Conservation (phyloP, 2,797 vertebrate species). For the Aselliscus stoliczkanus region DNA sequence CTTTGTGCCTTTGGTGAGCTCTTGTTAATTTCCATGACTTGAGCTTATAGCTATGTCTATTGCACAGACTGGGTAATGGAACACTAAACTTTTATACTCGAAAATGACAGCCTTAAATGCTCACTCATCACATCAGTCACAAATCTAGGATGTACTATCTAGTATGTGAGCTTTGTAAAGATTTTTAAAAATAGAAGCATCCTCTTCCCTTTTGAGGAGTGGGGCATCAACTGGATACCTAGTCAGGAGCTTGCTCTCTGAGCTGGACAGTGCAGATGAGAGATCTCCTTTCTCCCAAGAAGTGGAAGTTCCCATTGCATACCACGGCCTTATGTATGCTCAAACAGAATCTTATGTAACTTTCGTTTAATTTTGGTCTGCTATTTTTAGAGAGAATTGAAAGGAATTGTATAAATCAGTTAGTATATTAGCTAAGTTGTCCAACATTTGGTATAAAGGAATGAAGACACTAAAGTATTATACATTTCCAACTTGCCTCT, state of each 20-base stretch:
- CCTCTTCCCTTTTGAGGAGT: conserved; percentile 24
- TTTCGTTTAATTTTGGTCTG: conserved; percentile 50
- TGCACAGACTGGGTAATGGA: conserved; percentile 71
- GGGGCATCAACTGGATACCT: conserved; percentile 25
- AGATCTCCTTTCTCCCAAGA: conserved; percentile 43
- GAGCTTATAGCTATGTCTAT: conserved; percentile 44
- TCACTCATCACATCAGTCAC: conserved; percentile 65
- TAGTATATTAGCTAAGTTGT: conserved; percentile 45
- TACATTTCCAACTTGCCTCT: conserved; percentile 59
- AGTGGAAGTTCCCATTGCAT: conserved; percentile 36
- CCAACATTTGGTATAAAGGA: conserved; percentile 54
- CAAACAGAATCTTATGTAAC: conserved; percentile 49
- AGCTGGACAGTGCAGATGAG: background rate
- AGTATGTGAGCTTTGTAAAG: conserved; percentile 69
- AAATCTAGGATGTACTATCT: conserved; percentile 64
- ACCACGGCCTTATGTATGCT: conserved; percentile 66
- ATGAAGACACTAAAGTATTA: conserved; percentile 69
- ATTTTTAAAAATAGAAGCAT: conserved; percentile 48
- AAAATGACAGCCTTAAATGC: conserved; percentile 77
- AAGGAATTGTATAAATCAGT: conserved; percentile 54
- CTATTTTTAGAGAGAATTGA: conserved; percentile 60
- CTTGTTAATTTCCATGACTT: conserved; percentile 46
- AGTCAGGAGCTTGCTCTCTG: conserved; percentile 40
- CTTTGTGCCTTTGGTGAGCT: conserved; percentile 22
- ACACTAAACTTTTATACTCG: conserved; percentile 76